phyloP scores from a whole-genome alignment of 2,797 vertebrate genomes.

The Hipposideros larvatus region DNA sequence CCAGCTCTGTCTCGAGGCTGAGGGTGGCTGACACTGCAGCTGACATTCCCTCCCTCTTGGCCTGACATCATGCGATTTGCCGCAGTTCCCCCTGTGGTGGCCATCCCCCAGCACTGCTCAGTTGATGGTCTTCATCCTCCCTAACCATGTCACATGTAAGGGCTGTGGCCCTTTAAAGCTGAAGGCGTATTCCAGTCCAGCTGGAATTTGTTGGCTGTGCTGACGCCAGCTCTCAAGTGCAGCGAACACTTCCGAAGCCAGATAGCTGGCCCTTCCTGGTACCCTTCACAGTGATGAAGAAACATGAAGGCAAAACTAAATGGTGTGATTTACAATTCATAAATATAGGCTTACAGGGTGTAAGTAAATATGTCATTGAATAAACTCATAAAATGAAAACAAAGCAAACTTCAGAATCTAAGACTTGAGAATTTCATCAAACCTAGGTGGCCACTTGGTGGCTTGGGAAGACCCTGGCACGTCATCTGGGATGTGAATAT shows the following conservation, averaged over 20 bases:
- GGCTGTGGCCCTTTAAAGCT: not conserved
- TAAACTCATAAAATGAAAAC: not conserved
- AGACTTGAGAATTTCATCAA: not conserved
- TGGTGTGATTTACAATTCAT: not conserved
- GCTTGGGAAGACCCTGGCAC: not conserved
- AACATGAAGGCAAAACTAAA: not conserved
- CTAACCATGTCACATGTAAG: not conserved
- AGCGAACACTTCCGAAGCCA: not conserved
- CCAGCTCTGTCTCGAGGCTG: not conserved
- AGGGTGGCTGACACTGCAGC: not conserved
- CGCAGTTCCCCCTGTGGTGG: not conserved
- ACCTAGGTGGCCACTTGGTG: accelerated
- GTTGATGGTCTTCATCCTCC: not conserved
- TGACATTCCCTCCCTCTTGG: not conserved
- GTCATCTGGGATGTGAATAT: no score
- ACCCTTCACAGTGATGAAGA: not conserved
- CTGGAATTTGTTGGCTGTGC: not conserved
- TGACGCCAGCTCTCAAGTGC: not conserved
- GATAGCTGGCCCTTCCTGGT: not conserved
- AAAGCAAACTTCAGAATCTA: not conserved
- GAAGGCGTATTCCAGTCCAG: not conserved
- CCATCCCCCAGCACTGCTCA: accelerated
- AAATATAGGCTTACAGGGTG: not conserved
- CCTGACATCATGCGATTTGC: not conserved
- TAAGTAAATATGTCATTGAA: not conserved